Percentiles rank a stretch among this genome's conserved stretches.
Evolutionary conservation across 2,797 vertebrate genomes (phyloP).

Genomic region (Melanotaenia nigrans): DNA sequence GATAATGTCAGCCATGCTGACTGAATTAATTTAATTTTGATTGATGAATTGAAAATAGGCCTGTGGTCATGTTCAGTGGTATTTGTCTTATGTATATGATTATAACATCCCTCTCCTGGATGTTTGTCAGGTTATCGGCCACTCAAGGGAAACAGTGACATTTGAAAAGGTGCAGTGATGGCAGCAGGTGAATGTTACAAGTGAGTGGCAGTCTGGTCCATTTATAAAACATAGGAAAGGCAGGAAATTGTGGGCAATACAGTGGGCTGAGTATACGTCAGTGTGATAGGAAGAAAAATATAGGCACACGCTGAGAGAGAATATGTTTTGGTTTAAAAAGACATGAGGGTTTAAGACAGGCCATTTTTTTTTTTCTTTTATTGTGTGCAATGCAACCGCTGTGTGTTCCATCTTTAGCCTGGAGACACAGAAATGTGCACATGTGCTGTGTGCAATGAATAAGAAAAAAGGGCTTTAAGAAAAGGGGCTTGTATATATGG

Average conservation of each 20-base stretch:
- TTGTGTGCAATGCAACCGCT: slow-evolving; percentile 25
- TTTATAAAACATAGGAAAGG: slow-evolving; percentile 13
- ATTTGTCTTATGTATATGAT: slow-evolving; percentile 13
- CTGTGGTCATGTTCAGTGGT: slow-evolving; percentile 5
- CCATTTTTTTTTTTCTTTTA: slow-evolving; percentile 18
- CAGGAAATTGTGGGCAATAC: slow-evolving; percentile 7
- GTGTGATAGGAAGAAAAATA: slow-evolving; percentile 4
- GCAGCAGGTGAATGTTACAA: slow-evolving; percentile 34
- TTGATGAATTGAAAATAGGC: background rate
- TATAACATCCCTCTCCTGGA: background rate
- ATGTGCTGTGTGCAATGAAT: slow-evolving; percentile 32
- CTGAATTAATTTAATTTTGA: background rate
- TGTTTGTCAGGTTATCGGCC: slow-evolving; percentile 18
- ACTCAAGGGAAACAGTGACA: slow-evolving; percentile 41
- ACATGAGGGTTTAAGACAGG: slow-evolving; percentile 1
- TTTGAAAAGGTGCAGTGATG: slow-evolving; percentile 30
- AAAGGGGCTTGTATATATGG: slow-evolving; percentile 53
- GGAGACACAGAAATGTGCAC: slow-evolving; percentile 21
- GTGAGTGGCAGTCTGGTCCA: slow-evolving; percentile 13
- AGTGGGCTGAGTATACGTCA: background rate
- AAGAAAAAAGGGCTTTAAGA: slow-evolving; percentile 46
- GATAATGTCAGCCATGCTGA: background rate
- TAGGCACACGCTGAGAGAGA: slow-evolving; percentile 5
- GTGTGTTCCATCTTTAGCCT: slow-evolving; percentile 27
- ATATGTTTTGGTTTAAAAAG: slow-evolving; percentile 1